phyloP scores from a whole-genome alignment of 2,113 vertebrate species.

The Pseudopipra pipra region DNA sequence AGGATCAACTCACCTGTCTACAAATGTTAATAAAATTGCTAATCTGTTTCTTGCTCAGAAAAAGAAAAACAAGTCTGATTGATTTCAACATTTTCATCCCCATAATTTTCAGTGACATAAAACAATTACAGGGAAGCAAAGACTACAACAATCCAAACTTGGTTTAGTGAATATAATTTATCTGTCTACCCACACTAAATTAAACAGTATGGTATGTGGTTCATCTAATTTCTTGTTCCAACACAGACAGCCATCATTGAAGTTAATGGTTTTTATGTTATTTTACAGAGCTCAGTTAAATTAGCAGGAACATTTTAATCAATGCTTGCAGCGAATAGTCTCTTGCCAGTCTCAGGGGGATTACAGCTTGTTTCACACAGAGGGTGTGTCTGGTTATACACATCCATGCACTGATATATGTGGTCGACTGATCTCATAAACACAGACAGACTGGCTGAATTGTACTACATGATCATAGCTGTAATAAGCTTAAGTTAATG shows the following conservation, averaged over 20 bases:
- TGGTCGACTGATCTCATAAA: background rate
- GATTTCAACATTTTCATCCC: background rate
- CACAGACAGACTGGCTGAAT: background rate
- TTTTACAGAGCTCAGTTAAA: background rate
- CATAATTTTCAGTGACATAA: background rate
- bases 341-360: background rate
- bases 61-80: background rate
- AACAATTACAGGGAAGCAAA: background rate
- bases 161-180: background rate
- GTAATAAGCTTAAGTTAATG: background rate
- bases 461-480: background rate
- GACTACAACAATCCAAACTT: background rate
- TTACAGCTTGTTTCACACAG: background rate
- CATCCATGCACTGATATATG: background rate
- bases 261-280: background rate
- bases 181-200: background rate
- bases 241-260: background rate
- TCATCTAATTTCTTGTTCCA: background rate
- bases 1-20: background rate
- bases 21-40: background rate
- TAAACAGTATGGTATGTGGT: background rate
- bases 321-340: background rate
- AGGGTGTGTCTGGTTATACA: background rate
- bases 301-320: background rate
- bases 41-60: background rate